A percentile compares a stretch with the other conserved stretches of the same genome.
phyloP scores from a whole-genome alignment of 2,888 invertebrate species.

The Synergus japonicus region DNA sequence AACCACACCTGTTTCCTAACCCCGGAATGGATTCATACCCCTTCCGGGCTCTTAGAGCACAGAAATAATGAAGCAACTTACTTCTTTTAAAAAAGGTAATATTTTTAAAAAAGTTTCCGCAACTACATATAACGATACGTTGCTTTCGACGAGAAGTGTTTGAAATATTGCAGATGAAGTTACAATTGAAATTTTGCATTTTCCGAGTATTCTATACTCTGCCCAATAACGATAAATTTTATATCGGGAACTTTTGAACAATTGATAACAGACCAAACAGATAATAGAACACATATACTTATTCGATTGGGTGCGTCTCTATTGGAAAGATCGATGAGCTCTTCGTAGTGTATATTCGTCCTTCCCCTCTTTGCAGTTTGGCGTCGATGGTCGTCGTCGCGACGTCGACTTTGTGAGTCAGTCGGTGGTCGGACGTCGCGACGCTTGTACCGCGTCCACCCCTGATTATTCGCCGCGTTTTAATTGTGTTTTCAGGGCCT shows the following conservation, averaged over 20 bases:
- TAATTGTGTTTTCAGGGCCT: slow-evolving; percentile 43
- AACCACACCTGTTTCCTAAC: no score
- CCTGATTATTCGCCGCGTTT: slow-evolving; percentile 41
- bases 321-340: slow-evolving; percentile 46
- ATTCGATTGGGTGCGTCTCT: slow-evolving; percentile 42
- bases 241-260: neutral
- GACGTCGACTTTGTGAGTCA: slow-evolving; percentile 61
- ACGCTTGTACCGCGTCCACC: slow-evolving; percentile 61
- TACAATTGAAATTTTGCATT: neutral
- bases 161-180: neutral
- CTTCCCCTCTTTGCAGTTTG: slow-evolving; percentile 46
- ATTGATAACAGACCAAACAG: neutral
- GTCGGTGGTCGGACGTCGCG: slow-evolving; percentile 71
- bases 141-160: neutral
- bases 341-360: slow-evolving; percentile 40
- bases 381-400: slow-evolving; percentile 65
- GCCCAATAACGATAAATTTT: neutral
- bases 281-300: slow-evolving; percentile 16
- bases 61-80: no score
- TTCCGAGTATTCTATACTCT: neutral
- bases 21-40: no score
- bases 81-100: no score
- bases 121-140: no score
- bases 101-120: no score
- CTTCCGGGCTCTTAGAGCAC: no score